phyloP scores from a whole-genome alignment of 2,888 invertebrate genomes.

The Tiliacea aurago region DNA sequence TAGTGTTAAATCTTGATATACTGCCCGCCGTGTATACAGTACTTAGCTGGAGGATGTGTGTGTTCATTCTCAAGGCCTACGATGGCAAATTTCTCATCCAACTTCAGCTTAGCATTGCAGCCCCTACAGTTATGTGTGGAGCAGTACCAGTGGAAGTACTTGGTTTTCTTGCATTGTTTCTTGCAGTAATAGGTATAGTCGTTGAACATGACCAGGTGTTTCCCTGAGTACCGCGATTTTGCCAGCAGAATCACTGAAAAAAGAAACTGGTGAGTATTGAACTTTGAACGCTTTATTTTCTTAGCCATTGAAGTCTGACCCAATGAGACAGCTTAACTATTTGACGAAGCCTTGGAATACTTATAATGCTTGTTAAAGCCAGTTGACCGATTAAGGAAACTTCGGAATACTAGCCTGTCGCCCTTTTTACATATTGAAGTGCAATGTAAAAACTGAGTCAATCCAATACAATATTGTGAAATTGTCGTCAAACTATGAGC shows the following conservation, averaged over 20 bases:
- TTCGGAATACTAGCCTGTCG: too few relatives aligned
- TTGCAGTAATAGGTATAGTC: conserved; percentile 86
- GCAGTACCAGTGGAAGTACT: conserved; percentile 83
- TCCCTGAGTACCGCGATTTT: conserved; percentile 83
- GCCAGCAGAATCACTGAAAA: conserved; percentile 81
- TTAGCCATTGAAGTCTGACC: background rate
- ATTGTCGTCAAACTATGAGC: background rate
- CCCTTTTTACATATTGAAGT: background rate
- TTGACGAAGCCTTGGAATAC: background rate
- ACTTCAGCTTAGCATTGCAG: conserved; percentile 81
- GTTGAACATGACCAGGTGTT: conserved; percentile 80
- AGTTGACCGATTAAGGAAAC: background rate
- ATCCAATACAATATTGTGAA: too few relatives aligned
- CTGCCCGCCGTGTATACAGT: conserved; percentile 80
- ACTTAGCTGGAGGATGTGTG: conserved; percentile 82
- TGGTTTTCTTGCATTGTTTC: conserved; percentile 80
- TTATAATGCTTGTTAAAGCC: background rate
- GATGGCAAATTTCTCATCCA: conserved; percentile 79
- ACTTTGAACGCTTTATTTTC: background rate
- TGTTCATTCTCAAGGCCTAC: conserved; percentile 75
- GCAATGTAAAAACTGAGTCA: too few relatives aligned
- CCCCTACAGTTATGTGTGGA: conserved; percentile 85
- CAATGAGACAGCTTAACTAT: background rate
- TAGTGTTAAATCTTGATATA: conserved; percentile 74
- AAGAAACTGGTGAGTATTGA: conserved; percentile 28